Percentiles rank a stretch among this genome's conserved stretches.
These are phyloP conservation scores for Pseudomyrmex cubaensis DNA, from an alignment of 1,140 invertebrate genomes.

Conservation along the genomic window DNA sequence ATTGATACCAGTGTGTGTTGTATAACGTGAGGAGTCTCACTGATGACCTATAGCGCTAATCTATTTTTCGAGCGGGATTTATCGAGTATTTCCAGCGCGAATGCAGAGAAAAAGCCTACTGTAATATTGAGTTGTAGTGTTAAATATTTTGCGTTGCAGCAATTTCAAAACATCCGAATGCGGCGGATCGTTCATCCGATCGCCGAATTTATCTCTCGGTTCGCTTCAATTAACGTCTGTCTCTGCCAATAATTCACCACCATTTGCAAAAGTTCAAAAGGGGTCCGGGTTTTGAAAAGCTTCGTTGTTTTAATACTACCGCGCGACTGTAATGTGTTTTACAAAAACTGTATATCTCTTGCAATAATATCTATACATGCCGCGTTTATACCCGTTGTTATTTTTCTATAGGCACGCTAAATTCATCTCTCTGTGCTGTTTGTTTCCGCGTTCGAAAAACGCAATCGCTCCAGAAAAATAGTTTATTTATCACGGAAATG, in stretches of 20 bases:
- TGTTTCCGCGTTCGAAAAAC: neutral
- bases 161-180: constrained; percentile 39
- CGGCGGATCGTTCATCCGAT: constrained; percentile 35
- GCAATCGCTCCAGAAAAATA: neutral
- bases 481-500: neutral
- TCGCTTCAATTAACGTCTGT: constrained; percentile 25
- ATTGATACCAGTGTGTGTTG: constrained; percentile 46
- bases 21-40: constrained; percentile 49
- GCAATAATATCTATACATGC: no score
- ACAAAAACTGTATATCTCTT: neutral
- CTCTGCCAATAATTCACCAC: constrained; percentile 22
- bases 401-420: no score
- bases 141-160: constrained; percentile 49
- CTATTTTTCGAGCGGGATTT: constrained; percentile 55
- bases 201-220: constrained; percentile 45
- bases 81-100: constrained; percentile 28
- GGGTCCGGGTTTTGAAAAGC: constrained; percentile 1
- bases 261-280: neutral
- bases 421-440: no score
- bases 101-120: constrained; percentile 23
- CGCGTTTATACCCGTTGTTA: no score
- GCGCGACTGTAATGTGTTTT: neutral
- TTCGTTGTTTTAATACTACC: neutral
- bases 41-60: constrained; percentile 59
- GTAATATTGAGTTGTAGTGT: constrained; percentile 48